Percentiles rank a stretch among this genome's conserved stretches.
phyloP scores from a whole-genome alignment of 2,113 vertebrate genomes.

The Romanogobio albipinnatus region DNA sequence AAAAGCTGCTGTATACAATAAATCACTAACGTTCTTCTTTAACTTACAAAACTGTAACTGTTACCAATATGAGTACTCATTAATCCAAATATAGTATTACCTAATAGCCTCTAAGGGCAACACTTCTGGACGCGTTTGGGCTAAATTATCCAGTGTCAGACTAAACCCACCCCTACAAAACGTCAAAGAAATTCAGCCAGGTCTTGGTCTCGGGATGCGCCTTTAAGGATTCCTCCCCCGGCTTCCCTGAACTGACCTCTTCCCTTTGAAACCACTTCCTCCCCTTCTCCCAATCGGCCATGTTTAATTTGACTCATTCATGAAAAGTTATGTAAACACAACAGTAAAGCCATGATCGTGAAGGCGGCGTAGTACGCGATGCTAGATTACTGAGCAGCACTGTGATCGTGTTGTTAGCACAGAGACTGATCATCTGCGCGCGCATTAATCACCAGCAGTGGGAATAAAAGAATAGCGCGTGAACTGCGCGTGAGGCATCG shows the following conservation, averaged over 20 bases:
- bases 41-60: background rate
- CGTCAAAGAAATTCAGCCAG: background rate
- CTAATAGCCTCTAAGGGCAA: background rate
- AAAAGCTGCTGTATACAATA: background rate
- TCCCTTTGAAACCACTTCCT: constrained; percentile 83
- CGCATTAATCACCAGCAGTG: constrained; percentile 7
- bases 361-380: constrained; percentile 39
- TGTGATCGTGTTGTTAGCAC: constrained; percentile 3
- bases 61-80: background rate
- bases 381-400: constrained; percentile 21
- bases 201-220: constrained; percentile 28
- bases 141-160: background rate
- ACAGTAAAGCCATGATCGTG: constrained; percentile 29
- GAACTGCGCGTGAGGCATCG: constrained; percentile 12
- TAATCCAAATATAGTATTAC: background rate
- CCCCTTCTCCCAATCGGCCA: constrained; percentile 76
- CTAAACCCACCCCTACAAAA: background rate
- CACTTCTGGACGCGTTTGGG: too few relatives aligned
- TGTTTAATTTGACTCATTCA: constrained; percentile 79
- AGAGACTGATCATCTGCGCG: background rate
- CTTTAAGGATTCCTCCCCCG: constrained; percentile 67
- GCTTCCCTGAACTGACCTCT: constrained; percentile 76
- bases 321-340: constrained; percentile 74
- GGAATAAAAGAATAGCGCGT: constrained; percentile 36
- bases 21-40: background rate